Percentiles rank a stretch among this genome's conserved stretches.
Conservation (phyloP, 2,888 invertebrate species). For the Pasiphila rectangulata region DNA sequence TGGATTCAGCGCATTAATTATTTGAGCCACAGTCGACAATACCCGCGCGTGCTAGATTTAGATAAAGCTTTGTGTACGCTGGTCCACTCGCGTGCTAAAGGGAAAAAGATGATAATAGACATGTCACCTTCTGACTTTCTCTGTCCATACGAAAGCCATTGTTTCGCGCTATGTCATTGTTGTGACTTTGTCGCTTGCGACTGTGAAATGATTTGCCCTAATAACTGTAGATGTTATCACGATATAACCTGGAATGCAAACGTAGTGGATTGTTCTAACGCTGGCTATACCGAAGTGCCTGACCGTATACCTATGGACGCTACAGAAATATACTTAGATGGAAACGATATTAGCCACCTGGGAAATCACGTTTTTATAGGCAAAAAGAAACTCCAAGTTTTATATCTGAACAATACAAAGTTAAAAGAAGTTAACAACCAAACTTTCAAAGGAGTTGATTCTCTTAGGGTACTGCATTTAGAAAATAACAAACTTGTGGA, state of each 20-base stretch:
- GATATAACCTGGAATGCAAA: conserved; percentile 92
- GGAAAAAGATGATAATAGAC: conserved; percentile 86
- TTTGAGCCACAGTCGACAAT: conserved; percentile 86
- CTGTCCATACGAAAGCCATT: conserved; percentile 90
- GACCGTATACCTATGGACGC: conserved; percentile 93
- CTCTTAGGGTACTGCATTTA: conserved; percentile 87
- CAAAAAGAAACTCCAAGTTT: conserved; percentile 88
- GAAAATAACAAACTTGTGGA: conserved; percentile 88
- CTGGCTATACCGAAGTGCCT: conserved; percentile 86
- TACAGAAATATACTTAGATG: conserved; percentile 92
- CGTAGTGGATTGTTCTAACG: conserved; percentile 90
- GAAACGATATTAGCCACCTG: conserved; percentile 88
- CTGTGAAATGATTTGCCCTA: conserved; percentile 94
- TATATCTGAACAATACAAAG: conserved; percentile 89
- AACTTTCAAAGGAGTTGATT: conserved; percentile 89
- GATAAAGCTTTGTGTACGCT: conserved; percentile 88
- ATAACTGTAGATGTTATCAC: conserved; percentile 91
- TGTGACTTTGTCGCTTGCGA: conserved; percentile 95
- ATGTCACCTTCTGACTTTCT: conserved; percentile 88
- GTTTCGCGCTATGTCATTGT: conserved; percentile 93
- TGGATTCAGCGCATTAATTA: conserved; percentile 91
- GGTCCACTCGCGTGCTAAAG: conserved; percentile 84
- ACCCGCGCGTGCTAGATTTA: conserved; percentile 89
- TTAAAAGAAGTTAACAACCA: conserved; percentile 88
- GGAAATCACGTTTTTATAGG: conserved; percentile 93